A percentile compares a stretch with the other conserved stretches of the same genome.
These are phyloP conservation scores for Adineta ricciae DNA, from an alignment of 2,888 invertebrate species.

Conservation along the genomic window DNA sequence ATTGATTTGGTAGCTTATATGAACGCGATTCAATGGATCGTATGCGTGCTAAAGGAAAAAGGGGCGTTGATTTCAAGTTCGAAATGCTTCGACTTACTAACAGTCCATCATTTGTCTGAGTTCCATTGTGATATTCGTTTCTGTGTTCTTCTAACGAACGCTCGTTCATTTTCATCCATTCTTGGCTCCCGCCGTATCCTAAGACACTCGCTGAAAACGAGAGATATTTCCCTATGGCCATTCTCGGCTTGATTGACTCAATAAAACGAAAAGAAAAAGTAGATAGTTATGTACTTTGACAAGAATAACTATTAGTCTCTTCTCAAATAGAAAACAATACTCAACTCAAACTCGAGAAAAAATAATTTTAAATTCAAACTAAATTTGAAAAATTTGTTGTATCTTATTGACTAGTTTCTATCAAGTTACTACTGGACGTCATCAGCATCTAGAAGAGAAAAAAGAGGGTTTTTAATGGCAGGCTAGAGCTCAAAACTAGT, in stretches of 20 bases:
- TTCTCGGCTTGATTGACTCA: not conserved
- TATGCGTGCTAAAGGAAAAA: not conserved
- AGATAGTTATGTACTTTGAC: too few relatives aligned
- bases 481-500: too few relatives aligned
- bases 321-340: not conserved
- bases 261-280: not conserved
- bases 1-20: not conserved
- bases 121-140: not conserved
- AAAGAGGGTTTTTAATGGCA: too few relatives aligned
- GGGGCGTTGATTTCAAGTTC: too few relatives aligned
- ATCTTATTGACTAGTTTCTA: too few relatives aligned
- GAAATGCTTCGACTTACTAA: not conserved
- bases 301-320: not conserved
- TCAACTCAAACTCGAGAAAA: not conserved
- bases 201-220: not conserved
- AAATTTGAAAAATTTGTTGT: too few relatives aligned
- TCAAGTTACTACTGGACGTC: too few relatives aligned
- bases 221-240: not conserved
- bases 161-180: slow-evolving; percentile 6
- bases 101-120: not conserved
- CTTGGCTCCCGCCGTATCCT: not conserved
- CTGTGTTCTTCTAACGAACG: slow-evolving; percentile 16
- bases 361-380: too few relatives aligned
- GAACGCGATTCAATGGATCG: not conserved
- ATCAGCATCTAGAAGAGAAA: too few relatives aligned